Percentiles rank a stretch among this genome's conserved stretches.
Evolutionary conservation across 1,140 invertebrate species (phyloP).

Genomic region (Aricia agestis): DNA sequence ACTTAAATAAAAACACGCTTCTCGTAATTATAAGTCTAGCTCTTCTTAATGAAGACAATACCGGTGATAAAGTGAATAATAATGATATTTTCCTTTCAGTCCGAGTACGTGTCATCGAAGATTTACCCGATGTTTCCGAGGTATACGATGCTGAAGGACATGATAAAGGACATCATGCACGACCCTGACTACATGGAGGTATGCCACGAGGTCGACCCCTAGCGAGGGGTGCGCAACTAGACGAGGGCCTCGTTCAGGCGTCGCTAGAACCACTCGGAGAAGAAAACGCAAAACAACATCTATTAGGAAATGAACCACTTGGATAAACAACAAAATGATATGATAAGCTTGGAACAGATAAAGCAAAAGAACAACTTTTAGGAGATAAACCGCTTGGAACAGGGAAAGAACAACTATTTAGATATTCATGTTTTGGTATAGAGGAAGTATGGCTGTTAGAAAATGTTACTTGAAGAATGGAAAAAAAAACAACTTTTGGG

Average conservation of each 20-base stretch:
- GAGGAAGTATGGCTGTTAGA: too few species aligned
- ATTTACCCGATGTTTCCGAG: slow-evolving; percentile 94
- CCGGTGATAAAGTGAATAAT: not conserved
- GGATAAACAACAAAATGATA: too few species aligned
- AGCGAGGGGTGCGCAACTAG: slow-evolving; percentile 75
- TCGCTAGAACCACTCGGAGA: slow-evolving; percentile 41
- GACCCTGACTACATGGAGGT: slow-evolving; percentile 97
- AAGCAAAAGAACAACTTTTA: too few species aligned
- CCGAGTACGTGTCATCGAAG: slow-evolving; percentile 91
- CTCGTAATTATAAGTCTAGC: too few species aligned
- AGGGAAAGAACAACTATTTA: too few species aligned
- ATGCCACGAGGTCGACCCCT: slow-evolving; percentile 89
- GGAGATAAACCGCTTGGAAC: not conserved
- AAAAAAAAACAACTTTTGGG: too few species aligned
- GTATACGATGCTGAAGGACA: slow-evolving; percentile 95
- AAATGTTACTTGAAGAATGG: not conserved
- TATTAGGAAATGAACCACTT: not conserved
- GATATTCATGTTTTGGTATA: too few species aligned
- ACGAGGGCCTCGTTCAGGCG: slow-evolving; percentile 65
- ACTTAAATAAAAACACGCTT: too few species aligned
- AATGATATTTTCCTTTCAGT: slow-evolving; percentile 75
- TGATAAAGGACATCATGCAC: slow-evolving; percentile 96
- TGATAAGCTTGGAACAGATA: not conserved
- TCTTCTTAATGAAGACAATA: not conserved
- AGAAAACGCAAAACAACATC: not conserved